phyloP scores from a whole-genome alignment of 2,888 invertebrate genomes.

The Coenonympha glycerion region DNA sequence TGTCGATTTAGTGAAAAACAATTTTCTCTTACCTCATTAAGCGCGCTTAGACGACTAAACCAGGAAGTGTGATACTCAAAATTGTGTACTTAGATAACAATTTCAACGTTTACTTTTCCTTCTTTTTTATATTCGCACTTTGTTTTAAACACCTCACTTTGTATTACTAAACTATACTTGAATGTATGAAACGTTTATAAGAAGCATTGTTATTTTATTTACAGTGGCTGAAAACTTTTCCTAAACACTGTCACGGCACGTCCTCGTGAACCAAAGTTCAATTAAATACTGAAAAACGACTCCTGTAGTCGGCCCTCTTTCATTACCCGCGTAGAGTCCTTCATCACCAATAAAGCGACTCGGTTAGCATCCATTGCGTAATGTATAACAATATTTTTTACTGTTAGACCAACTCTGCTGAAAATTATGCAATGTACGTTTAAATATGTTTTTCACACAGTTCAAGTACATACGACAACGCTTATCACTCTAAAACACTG shows the following conservation, averaged over 20 bases:
- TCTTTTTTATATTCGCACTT: neutral
- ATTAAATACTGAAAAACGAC: constrained; percentile 17
- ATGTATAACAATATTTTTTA: neutral
- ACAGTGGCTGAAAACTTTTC: constrained; percentile 1
- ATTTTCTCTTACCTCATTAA: no score
- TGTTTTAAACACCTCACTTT: neutral
- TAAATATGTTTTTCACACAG: neutral
- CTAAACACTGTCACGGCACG: neutral
- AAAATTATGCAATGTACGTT: neutral
- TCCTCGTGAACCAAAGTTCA: constrained; percentile 9
- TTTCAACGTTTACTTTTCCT: no score
- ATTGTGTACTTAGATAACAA: no score
- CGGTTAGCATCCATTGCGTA: neutral
- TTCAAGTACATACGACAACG: neutral
- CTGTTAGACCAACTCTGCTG: neutral
- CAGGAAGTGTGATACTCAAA: no score
- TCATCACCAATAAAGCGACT: neutral
- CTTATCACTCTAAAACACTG: constrained; percentile 3
- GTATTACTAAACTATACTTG: no score
- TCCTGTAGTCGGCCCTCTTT: neutral
- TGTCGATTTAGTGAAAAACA: no score
- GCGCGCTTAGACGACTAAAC: no score
- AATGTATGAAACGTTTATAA: no score
- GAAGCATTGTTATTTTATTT: no score
- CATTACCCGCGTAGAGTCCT: neutral